Base-by-base conservation (phyloP, 1,140 invertebrate species). In the Panonychus citri region DNA sequence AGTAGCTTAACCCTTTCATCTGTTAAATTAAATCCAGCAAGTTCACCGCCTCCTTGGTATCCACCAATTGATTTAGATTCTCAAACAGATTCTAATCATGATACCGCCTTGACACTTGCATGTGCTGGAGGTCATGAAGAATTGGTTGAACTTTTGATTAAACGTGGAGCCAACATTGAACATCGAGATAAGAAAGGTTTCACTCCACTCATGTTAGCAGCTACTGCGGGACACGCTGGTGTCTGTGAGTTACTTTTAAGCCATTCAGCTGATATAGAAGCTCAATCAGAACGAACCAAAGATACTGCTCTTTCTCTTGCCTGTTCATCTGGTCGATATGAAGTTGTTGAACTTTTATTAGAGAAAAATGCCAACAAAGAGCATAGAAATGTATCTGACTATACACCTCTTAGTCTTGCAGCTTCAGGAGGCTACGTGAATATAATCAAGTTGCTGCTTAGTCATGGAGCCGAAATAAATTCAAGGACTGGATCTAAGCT, bases 111-210 rank as follows among this genome's bases (percentile, higher is more conserved):
- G 27, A 97, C 93, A 7, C 73, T 97, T 53, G 26, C 93, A 15
- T 96, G 91, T 74, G 86, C 89, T 58, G 91, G 90, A 56, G 94
- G 93, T 1, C 89, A 97, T 67, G 84, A 89, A 65, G 90, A 97
- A 64, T 75, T 97, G 0, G 90, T 95, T 7, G 83, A 86, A 67
- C 74, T 97, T 62, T 75, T 98, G 21, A 74, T 98, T 1, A 79
- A 77, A 55, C 77, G 89, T 59, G 85, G 85, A 48, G 88, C 91
- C 1, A 82, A 94, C 70, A 94, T 97, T 67, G 81, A 98, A 72
- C 94, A 98, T 71, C 76, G 91, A 5, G 94, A 99, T 67, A 98
- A 98, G 69, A 99, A 98, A 73, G 93, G 93, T 30, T 97, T 97
- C 67, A 97, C 94, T 0, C 93, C 94, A 3, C 72, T 98, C 3